These are phyloP conservation scores for Coranthus polyacanthus DNA, from an alignment of 2,797 vertebrate species.

Conservation along the genomic window DNA sequence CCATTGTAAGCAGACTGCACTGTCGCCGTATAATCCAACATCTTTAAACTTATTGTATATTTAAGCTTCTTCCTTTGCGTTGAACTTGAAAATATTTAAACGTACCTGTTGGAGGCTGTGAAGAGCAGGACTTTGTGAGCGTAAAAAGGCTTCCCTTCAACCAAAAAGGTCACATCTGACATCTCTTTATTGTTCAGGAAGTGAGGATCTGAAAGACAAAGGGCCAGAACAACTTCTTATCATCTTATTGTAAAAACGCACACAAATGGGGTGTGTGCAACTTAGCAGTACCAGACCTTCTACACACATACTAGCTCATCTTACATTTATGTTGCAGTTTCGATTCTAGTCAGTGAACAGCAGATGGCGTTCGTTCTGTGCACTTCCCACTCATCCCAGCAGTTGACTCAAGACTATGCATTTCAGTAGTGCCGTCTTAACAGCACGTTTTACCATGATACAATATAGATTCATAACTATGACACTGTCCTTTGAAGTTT, in stretches of 20 bases:
- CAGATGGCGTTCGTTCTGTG: conserved; percentile 62
- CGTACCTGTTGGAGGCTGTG: conserved; percentile 86
- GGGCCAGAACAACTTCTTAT: conserved; percentile 17
- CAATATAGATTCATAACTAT: background rate
- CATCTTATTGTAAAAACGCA: conserved; percentile 11
- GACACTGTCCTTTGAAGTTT: background rate
- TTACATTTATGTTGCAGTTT: background rate
- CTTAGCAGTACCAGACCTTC: background rate
- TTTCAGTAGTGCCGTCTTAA: background rate
- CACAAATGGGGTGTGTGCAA: background rate
- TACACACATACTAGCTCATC: background rate
- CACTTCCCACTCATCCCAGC: background rate
- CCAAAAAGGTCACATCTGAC: conserved; percentile 88
- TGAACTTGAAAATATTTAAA: conserved; percentile 4
- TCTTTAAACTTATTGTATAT: too few species aligned
- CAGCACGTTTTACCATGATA: background rate
- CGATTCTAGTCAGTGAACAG: conserved; percentile 45
- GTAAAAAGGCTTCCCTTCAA: conserved; percentile 88
- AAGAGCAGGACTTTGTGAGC: conserved; percentile 88
- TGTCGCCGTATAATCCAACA: too few species aligned
- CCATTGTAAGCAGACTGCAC: too few species aligned
- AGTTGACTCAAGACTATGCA: background rate
- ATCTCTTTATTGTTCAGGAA: conserved; percentile 89
- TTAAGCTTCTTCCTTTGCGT: background rate
- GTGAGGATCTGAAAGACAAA: conserved; percentile 81